Evolutionary conservation across 2,113 vertebrate species (phyloP).

Genomic region (Cyphomyrus plagiostoma): DNA sequence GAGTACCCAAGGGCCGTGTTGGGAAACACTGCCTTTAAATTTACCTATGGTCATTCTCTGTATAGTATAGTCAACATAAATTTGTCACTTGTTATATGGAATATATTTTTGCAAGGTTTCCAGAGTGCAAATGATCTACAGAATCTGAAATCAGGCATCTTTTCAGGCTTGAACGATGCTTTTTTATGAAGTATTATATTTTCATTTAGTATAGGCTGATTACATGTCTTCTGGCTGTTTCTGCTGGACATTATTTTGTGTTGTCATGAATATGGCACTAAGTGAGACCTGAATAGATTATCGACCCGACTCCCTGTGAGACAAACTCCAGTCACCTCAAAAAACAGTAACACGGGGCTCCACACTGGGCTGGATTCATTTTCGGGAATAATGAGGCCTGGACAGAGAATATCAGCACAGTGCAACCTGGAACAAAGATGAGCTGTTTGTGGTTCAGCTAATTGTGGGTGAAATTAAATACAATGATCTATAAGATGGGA

Average conservation of each 20-base stretch:
- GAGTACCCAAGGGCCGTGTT: neutral
- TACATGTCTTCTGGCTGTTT: neutral
- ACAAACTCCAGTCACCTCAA: neutral
- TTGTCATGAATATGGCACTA: neutral
- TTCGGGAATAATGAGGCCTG: neutral
- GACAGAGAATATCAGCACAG: neutral
- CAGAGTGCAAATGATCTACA: neutral
- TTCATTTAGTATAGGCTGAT: neutral
- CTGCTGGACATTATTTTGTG: neutral
- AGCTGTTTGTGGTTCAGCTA: neutral
- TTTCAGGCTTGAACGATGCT: neutral
- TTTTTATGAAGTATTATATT: neutral
- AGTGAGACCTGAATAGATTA: constrained; percentile 1
- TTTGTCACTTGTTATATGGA: neutral
- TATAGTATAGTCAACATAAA: neutral
- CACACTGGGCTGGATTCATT: neutral
- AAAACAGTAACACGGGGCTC: neutral
- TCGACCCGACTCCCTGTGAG: neutral
- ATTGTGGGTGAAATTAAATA: neutral
- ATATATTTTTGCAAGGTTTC: neutral
- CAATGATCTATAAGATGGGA: neutral
- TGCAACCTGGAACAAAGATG: neutral
- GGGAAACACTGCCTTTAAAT: neutral
- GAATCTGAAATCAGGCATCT: neutral
- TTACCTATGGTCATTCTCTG: neutral